phyloP scores from a whole-genome alignment of 2,888 invertebrate species.

The Cataglyphis cursor region DNA sequence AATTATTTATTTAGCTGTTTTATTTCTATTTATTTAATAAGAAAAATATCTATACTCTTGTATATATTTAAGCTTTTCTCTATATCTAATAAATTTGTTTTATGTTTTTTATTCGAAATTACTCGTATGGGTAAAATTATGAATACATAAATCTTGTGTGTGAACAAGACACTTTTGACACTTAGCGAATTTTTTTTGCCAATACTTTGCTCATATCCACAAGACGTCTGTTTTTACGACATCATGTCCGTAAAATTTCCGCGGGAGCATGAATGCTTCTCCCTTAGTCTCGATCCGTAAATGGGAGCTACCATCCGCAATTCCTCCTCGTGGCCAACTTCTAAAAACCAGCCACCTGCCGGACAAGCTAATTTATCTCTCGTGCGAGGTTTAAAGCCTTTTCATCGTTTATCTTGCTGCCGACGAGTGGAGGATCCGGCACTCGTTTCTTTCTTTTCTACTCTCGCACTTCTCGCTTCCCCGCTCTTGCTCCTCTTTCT shows the following conservation, averaged over 20 bases:
- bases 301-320: slow-evolving; percentile 66
- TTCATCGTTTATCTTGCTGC: slow-evolving; percentile 78
- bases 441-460: slow-evolving; percentile 65
- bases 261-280: slow-evolving; percentile 54
- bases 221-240: slow-evolving; percentile 6
- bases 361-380: slow-evolving; percentile 80
- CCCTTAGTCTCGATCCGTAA: slow-evolving; percentile 65
- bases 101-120: not conserved
- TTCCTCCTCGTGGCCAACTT: slow-evolving; percentile 68
- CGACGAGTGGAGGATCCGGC: slow-evolving; percentile 71
- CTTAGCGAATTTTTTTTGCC: not conserved
- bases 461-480: slow-evolving; percentile 16
- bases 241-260: slow-evolving; percentile 29
- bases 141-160: not conserved
- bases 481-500: slow-evolving; percentile 18
- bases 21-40: not conserved
- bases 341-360: slow-evolving; percentile 76
- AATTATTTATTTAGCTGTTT: not conserved
- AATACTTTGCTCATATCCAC: slow-evolving; percentile 16
- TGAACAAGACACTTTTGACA: not conserved
- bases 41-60: no score
- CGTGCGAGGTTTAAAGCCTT: slow-evolving; percentile 75
- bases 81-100: not conserved
- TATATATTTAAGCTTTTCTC: not conserved
- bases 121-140: not conserved